phyloP scores from a whole-genome alignment of 2,797 vertebrate genomes.

The Coreius guichenoti region DNA sequence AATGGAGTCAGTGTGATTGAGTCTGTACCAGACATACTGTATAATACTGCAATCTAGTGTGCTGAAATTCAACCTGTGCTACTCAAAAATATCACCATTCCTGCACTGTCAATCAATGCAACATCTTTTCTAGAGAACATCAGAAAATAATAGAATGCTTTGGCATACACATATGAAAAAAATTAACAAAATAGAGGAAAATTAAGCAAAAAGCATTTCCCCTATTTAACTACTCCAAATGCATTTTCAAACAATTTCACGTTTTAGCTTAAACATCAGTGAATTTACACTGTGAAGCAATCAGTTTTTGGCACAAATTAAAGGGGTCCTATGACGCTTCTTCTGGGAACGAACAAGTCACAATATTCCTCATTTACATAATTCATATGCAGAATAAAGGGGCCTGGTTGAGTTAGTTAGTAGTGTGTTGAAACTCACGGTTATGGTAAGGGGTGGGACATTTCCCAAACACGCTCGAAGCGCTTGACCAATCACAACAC shows the following conservation, averaged over 20 bases:
- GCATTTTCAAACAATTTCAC: no score
- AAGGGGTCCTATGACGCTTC: neutral
- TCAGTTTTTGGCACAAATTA: neutral
- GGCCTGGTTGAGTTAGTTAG: neutral
- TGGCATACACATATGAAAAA: neutral
- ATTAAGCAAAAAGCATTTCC: neutral
- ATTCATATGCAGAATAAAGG: neutral
- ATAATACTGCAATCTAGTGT: constrained; percentile 16
- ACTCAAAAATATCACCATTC: neutral
- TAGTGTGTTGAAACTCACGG: neutral
- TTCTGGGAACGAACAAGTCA: neutral
- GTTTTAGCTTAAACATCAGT: neutral
- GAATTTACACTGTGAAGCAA: neutral
- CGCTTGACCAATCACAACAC: neutral
- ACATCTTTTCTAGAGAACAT: neutral
- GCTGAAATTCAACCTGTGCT: neutral
- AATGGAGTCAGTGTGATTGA: constrained; percentile 42
- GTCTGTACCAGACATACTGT: neutral
- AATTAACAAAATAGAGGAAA: neutral
- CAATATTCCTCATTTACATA: neutral
- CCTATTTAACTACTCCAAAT: neutral
- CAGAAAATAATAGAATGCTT: neutral
- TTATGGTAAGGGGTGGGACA: neutral
- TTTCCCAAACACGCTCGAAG: neutral
- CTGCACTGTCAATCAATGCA: neutral